phyloP scores from a whole-genome alignment of 2,113 vertebrate species.

The Bucco capensis region DNA sequence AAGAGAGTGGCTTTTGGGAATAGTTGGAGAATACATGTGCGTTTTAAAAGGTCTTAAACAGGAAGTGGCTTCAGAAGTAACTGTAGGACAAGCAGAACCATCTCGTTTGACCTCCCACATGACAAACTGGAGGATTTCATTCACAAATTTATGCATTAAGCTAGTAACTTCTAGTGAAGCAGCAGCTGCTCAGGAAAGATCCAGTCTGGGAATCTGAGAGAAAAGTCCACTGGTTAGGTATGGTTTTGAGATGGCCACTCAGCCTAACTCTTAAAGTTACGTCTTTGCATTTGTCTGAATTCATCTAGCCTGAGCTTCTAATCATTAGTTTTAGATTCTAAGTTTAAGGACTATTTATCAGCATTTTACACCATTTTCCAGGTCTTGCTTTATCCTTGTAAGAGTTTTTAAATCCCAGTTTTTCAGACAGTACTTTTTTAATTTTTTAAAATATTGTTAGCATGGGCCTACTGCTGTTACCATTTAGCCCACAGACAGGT shows the following conservation, averaged over 20 bases:
- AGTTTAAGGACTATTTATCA: neutral
- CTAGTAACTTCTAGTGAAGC: neutral
- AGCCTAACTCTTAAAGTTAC: neutral
- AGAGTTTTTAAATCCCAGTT: neutral
- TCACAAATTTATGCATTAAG: neutral
- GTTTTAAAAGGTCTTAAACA: neutral
- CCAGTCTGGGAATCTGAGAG: neutral
- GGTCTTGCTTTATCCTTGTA: neutral
- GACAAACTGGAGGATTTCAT: neutral
- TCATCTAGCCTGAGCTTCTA: neutral
- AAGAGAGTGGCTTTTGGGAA: neutral
- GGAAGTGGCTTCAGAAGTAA: neutral
- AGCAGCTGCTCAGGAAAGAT: neutral
- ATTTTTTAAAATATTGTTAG: neutral
- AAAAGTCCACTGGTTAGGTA: neutral
- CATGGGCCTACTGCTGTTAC: neutral
- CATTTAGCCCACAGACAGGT: neutral
- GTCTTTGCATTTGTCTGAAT: neutral
- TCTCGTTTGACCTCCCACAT: neutral
- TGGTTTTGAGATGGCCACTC: neutral
- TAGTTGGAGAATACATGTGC: neutral
- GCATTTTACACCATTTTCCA: neutral
- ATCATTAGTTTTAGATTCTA: neutral
- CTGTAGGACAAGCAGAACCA: neutral
- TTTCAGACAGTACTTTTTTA: neutral